Conservation (phyloP, 2,888 invertebrate species). For the Oxystoma pomonae region DNA sequence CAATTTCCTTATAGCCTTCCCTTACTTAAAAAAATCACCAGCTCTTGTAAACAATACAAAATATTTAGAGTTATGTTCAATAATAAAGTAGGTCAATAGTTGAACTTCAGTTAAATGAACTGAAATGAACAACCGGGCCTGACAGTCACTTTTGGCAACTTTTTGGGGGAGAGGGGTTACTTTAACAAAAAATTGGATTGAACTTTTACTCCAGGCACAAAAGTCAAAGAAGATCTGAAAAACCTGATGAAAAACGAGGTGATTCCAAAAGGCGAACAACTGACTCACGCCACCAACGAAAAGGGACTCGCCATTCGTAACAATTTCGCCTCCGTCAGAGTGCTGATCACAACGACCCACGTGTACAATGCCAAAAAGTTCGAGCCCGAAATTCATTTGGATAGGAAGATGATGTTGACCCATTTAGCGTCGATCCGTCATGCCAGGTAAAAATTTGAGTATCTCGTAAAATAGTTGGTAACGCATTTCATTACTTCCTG, state of each 20-base stretch:
- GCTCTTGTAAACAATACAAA: too few species aligned
- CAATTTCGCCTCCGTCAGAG: slow-evolving; percentile 79
- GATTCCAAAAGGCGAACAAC: slow-evolving; percentile 57
- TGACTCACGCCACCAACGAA: slow-evolving; percentile 59
- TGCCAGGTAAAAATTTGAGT: slow-evolving; percentile 50
- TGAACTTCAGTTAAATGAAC: too few species aligned
- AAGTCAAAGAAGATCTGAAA: slow-evolving; percentile 83
- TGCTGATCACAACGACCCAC: slow-evolving; percentile 90
- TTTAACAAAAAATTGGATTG: too few species aligned
- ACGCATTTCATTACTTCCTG: too few species aligned
- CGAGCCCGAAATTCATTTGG: slow-evolving; percentile 79
- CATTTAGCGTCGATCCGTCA: slow-evolving; percentile 93
- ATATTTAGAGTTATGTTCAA: too few species aligned
- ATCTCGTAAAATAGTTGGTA: too few species aligned
- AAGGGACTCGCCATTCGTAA: slow-evolving; percentile 87
- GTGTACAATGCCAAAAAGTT: slow-evolving; percentile 84
- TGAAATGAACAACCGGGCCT: too few species aligned
- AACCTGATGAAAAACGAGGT: slow-evolving; percentile 61
- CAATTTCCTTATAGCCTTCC: too few species aligned
- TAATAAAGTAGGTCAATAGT: too few species aligned
- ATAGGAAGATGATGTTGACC: slow-evolving; percentile 74
- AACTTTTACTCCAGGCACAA: slow-evolving; percentile 40
- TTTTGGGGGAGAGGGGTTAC: too few species aligned
- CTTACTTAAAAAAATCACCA: too few species aligned
- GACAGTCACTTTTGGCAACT: too few species aligned